These are phyloP conservation scores for Heliothis peltigera DNA, from an alignment of 2,888 invertebrate genomes.

Conservation along the genomic window DNA sequence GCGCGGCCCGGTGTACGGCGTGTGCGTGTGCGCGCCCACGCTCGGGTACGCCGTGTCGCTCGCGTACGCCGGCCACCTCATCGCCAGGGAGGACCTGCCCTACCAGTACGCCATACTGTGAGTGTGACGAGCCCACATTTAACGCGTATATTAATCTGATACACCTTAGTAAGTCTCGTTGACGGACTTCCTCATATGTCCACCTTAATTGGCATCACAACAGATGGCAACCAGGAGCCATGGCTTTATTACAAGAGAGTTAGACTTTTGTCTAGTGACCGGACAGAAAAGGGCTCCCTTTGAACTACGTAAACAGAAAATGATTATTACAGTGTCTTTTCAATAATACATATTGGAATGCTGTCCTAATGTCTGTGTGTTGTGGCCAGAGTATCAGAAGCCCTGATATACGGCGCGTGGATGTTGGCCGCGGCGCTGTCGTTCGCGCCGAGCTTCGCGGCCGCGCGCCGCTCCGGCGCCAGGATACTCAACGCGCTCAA, in stretches of 20 bases:
- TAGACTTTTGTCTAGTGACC: too few relatives aligned
- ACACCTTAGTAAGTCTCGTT: too few relatives aligned
- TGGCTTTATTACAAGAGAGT: too few relatives aligned
- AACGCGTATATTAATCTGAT: too few relatives aligned
- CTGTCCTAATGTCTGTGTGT: too few relatives aligned
- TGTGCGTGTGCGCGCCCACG: slow-evolving; percentile 92
- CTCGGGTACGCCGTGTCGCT: slow-evolving; percentile 93
- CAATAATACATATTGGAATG: too few relatives aligned
- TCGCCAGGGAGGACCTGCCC: slow-evolving; percentile 90
- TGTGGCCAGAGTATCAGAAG: slow-evolving; percentile 93
- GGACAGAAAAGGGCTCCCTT: too few relatives aligned
- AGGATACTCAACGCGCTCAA: slow-evolving; percentile 90
- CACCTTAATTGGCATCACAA: too few relatives aligned
- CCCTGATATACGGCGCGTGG: slow-evolving; percentile 94
- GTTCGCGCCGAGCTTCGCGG: slow-evolving; percentile 93
- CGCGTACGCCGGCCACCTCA: slow-evolving; percentile 92
- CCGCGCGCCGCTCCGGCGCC: slow-evolving; percentile 92
- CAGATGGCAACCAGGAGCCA: too few relatives aligned
- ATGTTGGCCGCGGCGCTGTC: slow-evolving; percentile 94
- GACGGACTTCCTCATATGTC: too few relatives aligned
- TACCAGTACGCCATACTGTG: slow-evolving; percentile 93
- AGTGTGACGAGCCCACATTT: slow-evolving; percentile 63
- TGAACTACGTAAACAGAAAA: too few relatives aligned
- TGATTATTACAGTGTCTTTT: too few relatives aligned
- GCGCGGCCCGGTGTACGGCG: slow-evolving; percentile 92